Evolutionary conservation across 2,113 vertebrate genomes (phyloP).

Genomic region (Tautogolabrus adspersus): DNA sequence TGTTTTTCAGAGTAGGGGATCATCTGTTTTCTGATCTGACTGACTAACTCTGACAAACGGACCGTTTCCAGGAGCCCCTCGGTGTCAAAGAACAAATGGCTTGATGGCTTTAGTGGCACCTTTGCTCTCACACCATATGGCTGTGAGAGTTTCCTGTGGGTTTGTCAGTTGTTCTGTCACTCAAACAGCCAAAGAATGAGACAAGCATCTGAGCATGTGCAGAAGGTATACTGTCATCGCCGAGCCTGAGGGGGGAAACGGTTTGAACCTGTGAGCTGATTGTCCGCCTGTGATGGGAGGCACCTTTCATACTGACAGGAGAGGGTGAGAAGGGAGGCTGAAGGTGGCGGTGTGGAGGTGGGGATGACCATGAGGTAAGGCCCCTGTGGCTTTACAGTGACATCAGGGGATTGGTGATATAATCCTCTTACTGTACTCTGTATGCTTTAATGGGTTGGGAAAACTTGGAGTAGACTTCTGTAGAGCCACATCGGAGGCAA

Average conservation of each 20-base stretch:
- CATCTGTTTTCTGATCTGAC: not conserved
- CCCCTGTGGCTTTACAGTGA: conserved; percentile 59
- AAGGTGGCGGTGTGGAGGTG: not conserved
- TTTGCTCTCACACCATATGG: conserved; percentile 71
- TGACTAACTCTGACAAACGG: conserved; percentile 1
- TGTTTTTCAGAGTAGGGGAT: not conserved
- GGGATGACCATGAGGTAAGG: conserved; percentile 42
- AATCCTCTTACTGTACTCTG: conserved; percentile 74
- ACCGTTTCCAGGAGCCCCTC: conserved; percentile 6
- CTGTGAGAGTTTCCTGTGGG: conserved; percentile 48
- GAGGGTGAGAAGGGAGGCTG: not conserved
- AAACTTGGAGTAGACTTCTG: conserved; percentile 35
- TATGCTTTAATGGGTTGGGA: conserved; percentile 32
- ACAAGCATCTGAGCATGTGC: conserved; percentile 50
- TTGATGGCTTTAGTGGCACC: conserved; percentile 63
- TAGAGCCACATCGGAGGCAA: not conserved
- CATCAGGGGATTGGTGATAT: conserved; percentile 72
- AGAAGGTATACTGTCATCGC: conserved; percentile 20
- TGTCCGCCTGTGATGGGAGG: not conserved
- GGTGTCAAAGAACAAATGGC: conserved; percentile 61
- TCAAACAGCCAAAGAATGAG: conserved; percentile 29
- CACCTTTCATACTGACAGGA: conserved; percentile 16
- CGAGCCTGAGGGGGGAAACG: conserved; percentile 6
- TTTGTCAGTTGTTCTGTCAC: conserved; percentile 35
- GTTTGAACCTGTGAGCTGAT: conserved; percentile 43